Evolutionary conservation across 1,140 invertebrate species (phyloP).

Genomic region (Drosophila nikananu): DNA sequence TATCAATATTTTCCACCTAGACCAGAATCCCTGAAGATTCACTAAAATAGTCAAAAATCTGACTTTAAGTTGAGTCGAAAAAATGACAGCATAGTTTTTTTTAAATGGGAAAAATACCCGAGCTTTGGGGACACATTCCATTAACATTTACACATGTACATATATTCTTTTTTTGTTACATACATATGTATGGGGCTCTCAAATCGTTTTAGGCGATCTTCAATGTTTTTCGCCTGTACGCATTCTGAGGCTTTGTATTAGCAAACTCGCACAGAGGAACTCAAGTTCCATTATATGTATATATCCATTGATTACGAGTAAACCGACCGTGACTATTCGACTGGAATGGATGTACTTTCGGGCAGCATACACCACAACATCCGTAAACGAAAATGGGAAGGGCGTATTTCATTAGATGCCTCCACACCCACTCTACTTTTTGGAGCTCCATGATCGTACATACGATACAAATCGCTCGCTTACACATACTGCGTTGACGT

Average conservation of each 20-base stretch:
- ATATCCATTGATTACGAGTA: constrained; percentile 48
- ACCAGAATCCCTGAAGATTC: not conserved
- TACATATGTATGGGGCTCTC: constrained; percentile 24
- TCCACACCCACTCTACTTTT: constrained; percentile 47
- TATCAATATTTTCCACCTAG: not conserved
- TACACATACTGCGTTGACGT: constrained; percentile 25
- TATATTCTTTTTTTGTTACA: constrained; percentile 1
- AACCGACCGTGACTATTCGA: constrained; percentile 50
- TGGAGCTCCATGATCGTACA: constrained; percentile 28
- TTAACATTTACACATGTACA: not conserved
- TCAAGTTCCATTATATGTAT: constrained; percentile 42
- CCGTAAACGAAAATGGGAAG: constrained; percentile 50
- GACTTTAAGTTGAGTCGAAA: not conserved
- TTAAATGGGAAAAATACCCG: not conserved
- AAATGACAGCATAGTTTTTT: not conserved
- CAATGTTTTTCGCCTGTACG: constrained; percentile 44
- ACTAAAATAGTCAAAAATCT: not conserved
- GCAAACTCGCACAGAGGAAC: constrained; percentile 41
- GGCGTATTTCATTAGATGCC: constrained; percentile 50
- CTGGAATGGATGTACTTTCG: constrained; percentile 49
- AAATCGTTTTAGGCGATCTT: constrained; percentile 41
- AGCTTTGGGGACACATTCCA: constrained; percentile 15
- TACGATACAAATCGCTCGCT: not conserved
- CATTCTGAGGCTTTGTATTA: constrained; percentile 42
- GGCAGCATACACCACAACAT: constrained; percentile 50